Evolutionary conservation across 2,797 vertebrate species (phyloP).

Genomic region (Schizopygopsis malacanthus): DNA sequence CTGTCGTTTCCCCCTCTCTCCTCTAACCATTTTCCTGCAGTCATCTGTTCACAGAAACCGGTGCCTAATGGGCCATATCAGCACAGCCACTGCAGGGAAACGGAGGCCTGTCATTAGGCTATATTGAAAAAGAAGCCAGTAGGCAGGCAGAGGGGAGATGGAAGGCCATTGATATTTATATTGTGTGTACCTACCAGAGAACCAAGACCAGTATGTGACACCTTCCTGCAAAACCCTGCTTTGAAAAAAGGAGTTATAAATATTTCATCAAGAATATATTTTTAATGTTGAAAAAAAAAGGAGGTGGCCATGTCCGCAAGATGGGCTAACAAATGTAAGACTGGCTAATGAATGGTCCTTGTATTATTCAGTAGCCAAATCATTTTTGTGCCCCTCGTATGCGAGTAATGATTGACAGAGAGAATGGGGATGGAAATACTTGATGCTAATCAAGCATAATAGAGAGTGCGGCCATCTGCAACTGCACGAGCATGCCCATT

Average conservation of each 20-base stretch:
- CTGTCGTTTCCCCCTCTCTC: conserved; percentile 53
- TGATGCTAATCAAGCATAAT: conserved; percentile 50
- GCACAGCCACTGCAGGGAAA: conserved; percentile 68
- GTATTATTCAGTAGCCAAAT: conserved; percentile 56
- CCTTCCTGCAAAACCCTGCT: conserved; percentile 19
- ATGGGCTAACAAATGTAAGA: conserved; percentile 23
- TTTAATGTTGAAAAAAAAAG: conserved; percentile 19
- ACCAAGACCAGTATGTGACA: conserved; percentile 34
- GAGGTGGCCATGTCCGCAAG: conserved; percentile 22
- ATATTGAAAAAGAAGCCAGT: conserved; percentile 55
- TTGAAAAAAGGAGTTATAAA: conserved; percentile 52
- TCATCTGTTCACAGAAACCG: conserved; percentile 72
- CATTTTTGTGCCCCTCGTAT: conserved; percentile 44
- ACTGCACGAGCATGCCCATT: conserved; percentile 4
- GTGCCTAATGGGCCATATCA: conserved; percentile 79
- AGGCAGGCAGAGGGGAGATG: conserved; percentile 51
- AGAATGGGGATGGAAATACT: conserved; percentile 41
- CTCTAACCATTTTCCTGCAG: conserved; percentile 66
- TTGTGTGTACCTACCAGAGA: conserved; percentile 47
- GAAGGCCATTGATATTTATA: conserved; percentile 57
- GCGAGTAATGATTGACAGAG: conserved; percentile 44
- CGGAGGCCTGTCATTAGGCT: conserved; percentile 71
- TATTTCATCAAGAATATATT: conserved; percentile 59
- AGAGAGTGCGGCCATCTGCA: conserved; percentile 38
- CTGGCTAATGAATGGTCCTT: conserved; percentile 56